Percentiles rank a stretch among this genome's conserved stretches.
Evolutionary conservation across 2,888 invertebrate species (phyloP).

Genomic region (Conistra vaccinii): DNA sequence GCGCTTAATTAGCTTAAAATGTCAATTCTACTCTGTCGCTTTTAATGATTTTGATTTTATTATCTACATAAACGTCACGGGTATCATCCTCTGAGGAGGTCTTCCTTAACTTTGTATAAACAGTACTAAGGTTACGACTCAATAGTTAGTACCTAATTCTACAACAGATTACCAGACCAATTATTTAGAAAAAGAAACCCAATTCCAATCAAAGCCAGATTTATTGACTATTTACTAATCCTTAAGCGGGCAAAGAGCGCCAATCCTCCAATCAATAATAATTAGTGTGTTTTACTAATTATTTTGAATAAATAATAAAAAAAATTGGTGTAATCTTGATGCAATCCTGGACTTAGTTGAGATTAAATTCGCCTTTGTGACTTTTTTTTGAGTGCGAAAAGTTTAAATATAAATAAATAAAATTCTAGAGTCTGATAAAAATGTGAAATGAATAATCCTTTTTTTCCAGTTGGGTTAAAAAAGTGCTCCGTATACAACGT

Average conservation of each 20-base stretch:
- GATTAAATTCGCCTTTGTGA: too few species aligned
- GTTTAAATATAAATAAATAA: too few species aligned
- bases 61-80: slow-evolving; percentile 37
- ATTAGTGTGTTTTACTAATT: neutral
- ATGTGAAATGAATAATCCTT: too few species aligned
- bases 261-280: neutral
- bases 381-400: too few species aligned
- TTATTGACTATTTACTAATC: neutral
- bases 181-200: neutral
- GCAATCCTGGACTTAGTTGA: neutral
- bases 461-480: neutral
- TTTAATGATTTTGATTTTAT: slow-evolving; percentile 64
- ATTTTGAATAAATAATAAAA: too few species aligned
- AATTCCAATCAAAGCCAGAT: neutral
- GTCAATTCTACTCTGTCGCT: slow-evolving; percentile 61
- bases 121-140: neutral
- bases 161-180: neutral
- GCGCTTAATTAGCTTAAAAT: slow-evolving; percentile 61
- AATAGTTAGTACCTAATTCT: too few species aligned
- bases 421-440: neutral
- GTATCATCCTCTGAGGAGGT: slow-evolving; percentile 15
- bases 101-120: neutral
- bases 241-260: neutral
- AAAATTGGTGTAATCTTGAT: neutral
- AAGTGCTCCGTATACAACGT: neutral